Evolutionary conservation across 1,140 invertebrate genomes (phyloP), one percentile per base, ranked within the genome.

Genomic region (Odontomachus brunneus): DNA sequence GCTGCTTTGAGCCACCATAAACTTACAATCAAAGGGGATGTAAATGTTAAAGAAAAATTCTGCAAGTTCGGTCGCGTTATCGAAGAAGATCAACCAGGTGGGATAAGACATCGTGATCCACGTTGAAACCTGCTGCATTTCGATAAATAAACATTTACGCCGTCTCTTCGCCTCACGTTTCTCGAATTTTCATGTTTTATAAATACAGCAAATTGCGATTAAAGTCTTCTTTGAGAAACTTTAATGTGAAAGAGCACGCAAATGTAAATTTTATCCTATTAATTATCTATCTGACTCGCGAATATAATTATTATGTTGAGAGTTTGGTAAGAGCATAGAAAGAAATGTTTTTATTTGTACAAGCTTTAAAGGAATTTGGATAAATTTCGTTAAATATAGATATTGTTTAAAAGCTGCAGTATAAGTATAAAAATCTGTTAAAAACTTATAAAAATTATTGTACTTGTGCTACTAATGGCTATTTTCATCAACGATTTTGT

Each of bases 51-150:
- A 29, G 26, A 94, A 90, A 55, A 92, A 93, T 9, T 89, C 66
- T 0, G 88, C 65, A 38, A 92, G 83, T 3, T 29, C 85, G 0
- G 90, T 92, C 17, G 86, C 73, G n/a, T 91, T 81, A 0, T 67
- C 59, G 33, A 93, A 90, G 69, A 94, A 93, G 14, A 92, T 73
- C 62, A 94, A 12, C 93, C 93, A 94, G 3, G 89, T 92, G n/a
- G 92, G 92, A 84, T 94, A 93, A 14, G 92, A 82, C 93, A 94
- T 93, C 51, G 88, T 26, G 17, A 94, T 92, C 93, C 92, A 93
- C 0, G 85, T 22, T 0, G 88, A 75, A 0, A 91, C 69, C 89
- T 91, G 76, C 73, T 84, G 19, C 44, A 82, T 72, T 71, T 65
- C n/a, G 12, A 0, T 63, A 81, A 84, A 63, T 71, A 84, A 84